Base-by-base conservation (phyloP, 2,888 invertebrate genomes). In the Temnothorax unifasciatus region DNA sequence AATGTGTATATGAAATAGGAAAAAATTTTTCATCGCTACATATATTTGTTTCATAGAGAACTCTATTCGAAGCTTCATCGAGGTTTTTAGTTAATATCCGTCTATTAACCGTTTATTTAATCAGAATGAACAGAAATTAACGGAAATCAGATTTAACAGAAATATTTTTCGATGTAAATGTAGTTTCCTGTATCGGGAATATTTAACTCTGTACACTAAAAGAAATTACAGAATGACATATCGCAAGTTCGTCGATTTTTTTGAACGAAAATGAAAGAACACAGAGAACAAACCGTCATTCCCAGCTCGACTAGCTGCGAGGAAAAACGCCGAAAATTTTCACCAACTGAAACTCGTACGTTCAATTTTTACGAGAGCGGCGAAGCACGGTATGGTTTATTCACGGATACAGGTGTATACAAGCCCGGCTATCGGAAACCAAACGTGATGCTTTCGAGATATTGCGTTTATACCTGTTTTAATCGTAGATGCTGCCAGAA, bases 391-490 rank as follows among this genome's bases (percentile, higher is more conserved):
- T 57, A 69, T 74, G 68, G 84, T 88, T 88, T 88, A 88, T 84
- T 88, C 84, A 69, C 66, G 76, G 54, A 54, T 68, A 74, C 74
- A 85, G 57, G 76, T 54, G 74, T 75, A 85, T 54, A 38, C 52
- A 57, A 63, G 50, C 61, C 13, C n/a, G 63, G 29, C 50, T 79
- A 75, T 75, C 73, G 66, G 54, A 18, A 63, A 82, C 41, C 63
- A 64, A 68, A 61, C 25, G 2, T 50, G 38, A 18, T 41, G 73
- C 68, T 83, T 77, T 73, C 54, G 50, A 50, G 29, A 74, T 76
- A 64, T 64, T 81, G 77, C 82, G 73, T 77, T 89, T 86, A 73
- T 81, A 88, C 75, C 82, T 73, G 83, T 79, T 89, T 86, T 84
- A 90, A 89, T 90, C 79, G 76, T 15, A 21, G 13, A 71, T 38